phyloP scores from a whole-genome alignment of 2,888 invertebrate species.

The Dasypogon diadema region DNA sequence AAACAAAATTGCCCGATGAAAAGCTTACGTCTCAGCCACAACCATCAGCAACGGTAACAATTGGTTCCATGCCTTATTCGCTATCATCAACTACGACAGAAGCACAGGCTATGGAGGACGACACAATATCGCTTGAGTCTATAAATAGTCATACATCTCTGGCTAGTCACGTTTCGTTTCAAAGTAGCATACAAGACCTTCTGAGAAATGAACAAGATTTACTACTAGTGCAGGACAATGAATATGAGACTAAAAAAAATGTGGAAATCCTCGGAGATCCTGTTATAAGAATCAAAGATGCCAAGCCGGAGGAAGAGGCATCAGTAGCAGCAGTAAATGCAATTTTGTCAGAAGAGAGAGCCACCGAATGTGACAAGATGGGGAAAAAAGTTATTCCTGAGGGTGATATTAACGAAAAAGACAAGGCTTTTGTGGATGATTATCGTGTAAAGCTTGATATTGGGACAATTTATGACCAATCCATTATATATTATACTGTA shows the following conservation, averaged over 20 bases:
- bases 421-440: constrained; percentile 6
- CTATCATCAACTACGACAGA: constrained; percentile 57
- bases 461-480: constrained; percentile 66
- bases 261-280: constrained; percentile 20
- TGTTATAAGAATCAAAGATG: background rate
- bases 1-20: constrained; percentile 56
- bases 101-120: constrained; percentile 57
- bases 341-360: constrained; percentile 14
- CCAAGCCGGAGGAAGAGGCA: constrained; percentile 50
- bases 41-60: constrained; percentile 58
- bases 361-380: background rate
- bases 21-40: constrained; percentile 59
- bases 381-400: background rate
- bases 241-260: constrained; percentile 52
- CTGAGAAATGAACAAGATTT: constrained; percentile 59
- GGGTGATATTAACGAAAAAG: constrained; percentile 23
- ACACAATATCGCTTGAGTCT: constrained; percentile 66
- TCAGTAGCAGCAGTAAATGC: constrained; percentile 41
- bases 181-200: constrained; percentile 54
- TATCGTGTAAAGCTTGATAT: constrained; percentile 60
- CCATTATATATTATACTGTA: constrained; percentile 65
- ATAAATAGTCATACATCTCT: constrained; percentile 63
- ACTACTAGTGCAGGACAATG: constrained; percentile 52
- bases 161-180: constrained; percentile 58
- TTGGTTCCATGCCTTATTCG: constrained; percentile 59